A percentile compares a stretch with the other conserved stretches of the same genome.
Evolutionary conservation across 2,888 invertebrate species (phyloP).

Genomic region (Anticlea derivata): DNA sequence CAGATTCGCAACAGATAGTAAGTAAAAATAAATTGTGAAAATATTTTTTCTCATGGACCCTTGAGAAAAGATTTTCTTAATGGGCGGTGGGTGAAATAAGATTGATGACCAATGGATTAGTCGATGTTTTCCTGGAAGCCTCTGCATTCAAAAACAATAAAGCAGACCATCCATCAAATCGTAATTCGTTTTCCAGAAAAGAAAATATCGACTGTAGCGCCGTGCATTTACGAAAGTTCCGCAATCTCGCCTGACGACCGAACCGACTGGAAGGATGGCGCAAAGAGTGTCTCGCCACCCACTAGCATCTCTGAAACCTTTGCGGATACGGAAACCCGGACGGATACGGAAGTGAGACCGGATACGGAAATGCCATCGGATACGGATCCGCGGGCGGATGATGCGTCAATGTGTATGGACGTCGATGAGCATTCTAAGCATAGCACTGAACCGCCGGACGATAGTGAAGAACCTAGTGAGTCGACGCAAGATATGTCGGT

Average conservation of each 20-base stretch:
- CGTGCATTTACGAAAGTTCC: constrained; percentile 68
- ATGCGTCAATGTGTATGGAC: constrained; percentile 10
- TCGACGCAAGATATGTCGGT: constrained; percentile 45
- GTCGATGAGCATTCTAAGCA: constrained; percentile 39
- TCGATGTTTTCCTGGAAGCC: too few relatives aligned
- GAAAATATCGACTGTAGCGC: constrained; percentile 55
- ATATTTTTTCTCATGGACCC: too few relatives aligned
- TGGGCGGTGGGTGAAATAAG: too few relatives aligned
- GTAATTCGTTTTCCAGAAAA: constrained; percentile 40
- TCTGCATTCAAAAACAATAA: too few relatives aligned
- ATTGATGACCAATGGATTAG: too few relatives aligned
- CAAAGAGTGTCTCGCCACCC: constrained; percentile 67
- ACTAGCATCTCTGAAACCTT: constrained; percentile 66
- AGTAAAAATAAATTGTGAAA: too few relatives aligned
- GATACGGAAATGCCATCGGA: not conserved
- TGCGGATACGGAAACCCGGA: constrained; percentile 43
- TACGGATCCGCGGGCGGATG: not conserved
- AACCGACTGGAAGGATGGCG: constrained; percentile 67
- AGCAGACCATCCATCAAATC: too few relatives aligned
- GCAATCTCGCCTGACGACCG: constrained; percentile 27
- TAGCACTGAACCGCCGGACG: constrained; percentile 37
- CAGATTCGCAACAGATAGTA: too few relatives aligned
- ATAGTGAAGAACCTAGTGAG: constrained; percentile 37
- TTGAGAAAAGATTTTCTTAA: too few relatives aligned
- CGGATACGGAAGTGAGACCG: not conserved